A percentile compares a stretch with the other conserved stretches of the same genome.
These are phyloP conservation scores for Trichonephila clavipes DNA, from an alignment of 1,140 invertebrate species.

Conservation along the genomic window DNA sequence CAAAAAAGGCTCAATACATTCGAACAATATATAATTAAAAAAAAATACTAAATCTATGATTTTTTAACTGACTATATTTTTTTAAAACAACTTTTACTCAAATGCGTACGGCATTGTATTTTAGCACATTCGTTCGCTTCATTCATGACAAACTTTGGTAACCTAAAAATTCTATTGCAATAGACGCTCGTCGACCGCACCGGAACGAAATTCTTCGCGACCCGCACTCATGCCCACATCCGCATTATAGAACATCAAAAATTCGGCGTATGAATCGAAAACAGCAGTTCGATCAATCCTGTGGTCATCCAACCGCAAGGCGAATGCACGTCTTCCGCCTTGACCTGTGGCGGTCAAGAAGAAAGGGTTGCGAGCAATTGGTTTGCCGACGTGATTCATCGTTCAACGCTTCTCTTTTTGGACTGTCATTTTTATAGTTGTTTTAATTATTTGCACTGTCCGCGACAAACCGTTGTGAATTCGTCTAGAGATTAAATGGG, in stretches of 20 bases:
- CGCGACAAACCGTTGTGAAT: background rate
- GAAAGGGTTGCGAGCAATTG: background rate
- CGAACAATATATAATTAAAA: no score
- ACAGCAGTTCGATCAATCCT: background rate
- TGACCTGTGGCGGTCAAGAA: background rate
- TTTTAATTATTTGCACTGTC: no score
- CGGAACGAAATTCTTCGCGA: background rate
- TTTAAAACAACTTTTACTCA: background rate
- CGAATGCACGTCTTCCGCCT: background rate
- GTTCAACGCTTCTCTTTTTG: background rate
- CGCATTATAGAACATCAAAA: background rate
- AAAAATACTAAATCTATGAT: no score
- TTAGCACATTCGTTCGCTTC: no score
- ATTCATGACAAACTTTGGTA: no score
- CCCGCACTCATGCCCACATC: background rate
- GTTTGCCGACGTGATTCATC: background rate
- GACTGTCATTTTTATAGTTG: background rate
- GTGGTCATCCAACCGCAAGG: constrained; percentile 8
- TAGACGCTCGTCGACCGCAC: background rate
- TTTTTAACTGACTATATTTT: no score
- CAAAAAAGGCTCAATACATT: no score
- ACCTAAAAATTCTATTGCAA: no score
- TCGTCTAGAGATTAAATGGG: no score
- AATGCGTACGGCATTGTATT: no score
- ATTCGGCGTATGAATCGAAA: background rate